Evolutionary conservation across 30 jellyfish, hydroid and myxozoan species (phyloP), one percentile per base, ranked within the genome.

Genomic region (Cassiopea andromeda): DNA sequence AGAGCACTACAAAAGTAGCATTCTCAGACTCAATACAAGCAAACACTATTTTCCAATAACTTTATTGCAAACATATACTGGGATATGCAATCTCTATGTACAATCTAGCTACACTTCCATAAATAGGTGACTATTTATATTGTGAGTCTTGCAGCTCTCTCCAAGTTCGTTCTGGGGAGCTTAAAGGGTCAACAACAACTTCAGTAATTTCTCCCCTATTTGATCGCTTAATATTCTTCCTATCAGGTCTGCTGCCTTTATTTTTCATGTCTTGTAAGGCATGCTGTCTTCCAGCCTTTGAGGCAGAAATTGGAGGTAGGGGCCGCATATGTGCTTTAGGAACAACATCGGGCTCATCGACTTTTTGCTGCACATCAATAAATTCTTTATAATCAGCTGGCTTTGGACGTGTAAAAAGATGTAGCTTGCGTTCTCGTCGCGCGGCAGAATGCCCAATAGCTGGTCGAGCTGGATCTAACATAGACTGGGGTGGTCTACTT

Each of bases 361-460:
- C 77, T 45, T 60, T 66, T 82, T 75, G 92, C 78, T 68, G 92
- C 8, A 75, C 88, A 59, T 69, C 71, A 44, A 94, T 81, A 67
- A 94, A 73, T 4, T 94, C 98, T 59, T 90, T 96, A 74, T 94
- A 94, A 77, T 90, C 98, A 13, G 71, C 27, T 27, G 98, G 98
- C 76, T 87, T 81, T 45, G 96, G 97, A 60, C 93, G 87, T 16
- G 91, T 17, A 43, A 15, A 27, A 17, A 67, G 15, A 0, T 78
- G 89, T 45, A 92, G 66, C 61, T 93, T 97, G 44, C 93, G 88
- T 58, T 88, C 98, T 77, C 98, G 46, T 27, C 94, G 76, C 19
- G 93, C 87, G 44, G 92, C 84, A 1, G 98, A 93, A 61, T 87
- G 97, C 48, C 97, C 98, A 14, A 77, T 46, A 44, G 95, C 93